These are phyloP conservation scores for Pseudomyrmex sp. DNA, from an alignment of 1,140 invertebrate species.

Conservation along the genomic window DNA sequence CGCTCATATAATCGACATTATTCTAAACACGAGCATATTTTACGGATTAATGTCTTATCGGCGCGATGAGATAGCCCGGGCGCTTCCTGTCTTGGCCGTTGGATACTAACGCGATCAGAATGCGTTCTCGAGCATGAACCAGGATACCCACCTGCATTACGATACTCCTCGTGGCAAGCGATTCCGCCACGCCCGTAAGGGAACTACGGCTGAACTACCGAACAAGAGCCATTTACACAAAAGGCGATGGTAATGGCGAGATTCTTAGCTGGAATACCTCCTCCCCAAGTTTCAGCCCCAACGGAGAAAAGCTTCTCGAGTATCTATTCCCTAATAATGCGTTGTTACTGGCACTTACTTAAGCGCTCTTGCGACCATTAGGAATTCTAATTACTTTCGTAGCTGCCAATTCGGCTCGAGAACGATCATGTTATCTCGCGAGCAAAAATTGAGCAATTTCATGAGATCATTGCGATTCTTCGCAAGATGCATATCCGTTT, in stretches of 20 bases:
- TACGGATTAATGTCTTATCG: constrained; percentile 45
- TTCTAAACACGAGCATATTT: constrained; percentile 52
- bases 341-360: constrained; percentile 49
- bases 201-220: constrained; percentile 66
- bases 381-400: constrained; percentile 58
- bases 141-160: constrained; percentile 54
- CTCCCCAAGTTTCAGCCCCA: constrained; percentile 45
- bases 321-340: constrained; percentile 49
- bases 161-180: constrained; percentile 64
- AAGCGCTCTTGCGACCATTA: constrained; percentile 55
- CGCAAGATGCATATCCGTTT: neutral
- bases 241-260: constrained; percentile 64
- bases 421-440: constrained; percentile 20
- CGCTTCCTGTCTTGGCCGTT: constrained; percentile 19
- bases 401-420: constrained; percentile 45
- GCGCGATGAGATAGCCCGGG: constrained; percentile 29
- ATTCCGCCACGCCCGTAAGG: constrained; percentile 57
- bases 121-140: constrained; percentile 58
- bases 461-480: neutral
- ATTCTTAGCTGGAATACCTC: constrained; percentile 46
- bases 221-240: constrained; percentile 76
- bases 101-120: constrained; percentile 64
- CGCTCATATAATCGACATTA: constrained; percentile 21
- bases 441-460: constrained; percentile 9
- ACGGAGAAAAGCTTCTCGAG: constrained; percentile 49